Evolutionary conservation across 30 jellyfish, hydroid and myxozoan species (phyloP).

Genomic region (Cassiopea xamachana): DNA sequence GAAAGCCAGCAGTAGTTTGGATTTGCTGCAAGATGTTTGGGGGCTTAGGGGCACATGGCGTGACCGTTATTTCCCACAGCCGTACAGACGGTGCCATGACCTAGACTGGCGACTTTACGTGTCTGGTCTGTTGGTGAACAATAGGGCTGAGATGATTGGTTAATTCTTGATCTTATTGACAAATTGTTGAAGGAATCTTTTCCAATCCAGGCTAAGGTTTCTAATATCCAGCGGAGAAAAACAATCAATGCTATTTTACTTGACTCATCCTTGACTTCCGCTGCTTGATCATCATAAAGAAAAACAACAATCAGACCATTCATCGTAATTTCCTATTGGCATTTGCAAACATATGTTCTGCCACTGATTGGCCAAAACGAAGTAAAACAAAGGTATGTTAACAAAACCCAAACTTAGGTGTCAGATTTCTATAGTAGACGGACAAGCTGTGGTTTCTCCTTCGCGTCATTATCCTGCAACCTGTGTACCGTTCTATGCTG

Average conservation of each 20-base stretch:
- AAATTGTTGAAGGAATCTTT: constrained; percentile 22
- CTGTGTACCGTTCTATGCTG: background rate
- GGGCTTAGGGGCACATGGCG: constrained; percentile 57
- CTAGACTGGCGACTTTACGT: constrained; percentile 68
- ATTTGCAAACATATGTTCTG: background rate
- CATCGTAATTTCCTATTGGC: background rate
- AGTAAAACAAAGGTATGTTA: background rate
- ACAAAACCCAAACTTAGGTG: background rate
- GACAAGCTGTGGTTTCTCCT: background rate
- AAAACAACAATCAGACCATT: constrained; percentile 3
- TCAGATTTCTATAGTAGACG: background rate
- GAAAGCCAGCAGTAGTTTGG: background rate
- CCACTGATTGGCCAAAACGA: background rate
- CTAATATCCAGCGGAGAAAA: constrained; percentile 12
- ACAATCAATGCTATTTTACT: constrained; percentile 2
- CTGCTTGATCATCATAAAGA: background rate
- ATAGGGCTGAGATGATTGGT: constrained; percentile 45
- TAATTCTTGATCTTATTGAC: constrained; percentile 50
- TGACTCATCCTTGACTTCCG: constrained; percentile 30
- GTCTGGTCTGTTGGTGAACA: constrained; percentile 49
- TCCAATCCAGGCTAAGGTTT: constrained; percentile 24
- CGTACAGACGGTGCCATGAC: constrained; percentile 76
- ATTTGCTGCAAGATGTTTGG: background rate
- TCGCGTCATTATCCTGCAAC: background rate
- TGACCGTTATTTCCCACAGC: background rate